These are phyloP conservation scores for Mormyrops attenuatus DNA, from an alignment of 2,797 vertebrate species.

Conservation along the genomic window DNA sequence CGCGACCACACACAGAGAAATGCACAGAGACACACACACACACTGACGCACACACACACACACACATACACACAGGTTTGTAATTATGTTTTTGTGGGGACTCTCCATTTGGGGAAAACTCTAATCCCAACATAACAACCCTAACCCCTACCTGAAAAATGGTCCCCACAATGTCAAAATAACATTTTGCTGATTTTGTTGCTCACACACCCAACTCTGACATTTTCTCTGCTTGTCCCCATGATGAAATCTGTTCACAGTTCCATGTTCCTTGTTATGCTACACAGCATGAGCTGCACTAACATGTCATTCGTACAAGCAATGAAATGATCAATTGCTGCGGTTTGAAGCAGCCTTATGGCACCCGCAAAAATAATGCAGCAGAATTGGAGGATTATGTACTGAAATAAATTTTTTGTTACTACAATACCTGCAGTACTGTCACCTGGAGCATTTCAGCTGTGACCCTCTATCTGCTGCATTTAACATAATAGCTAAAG, in stretches of 20 bases:
- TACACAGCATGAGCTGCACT: not conserved
- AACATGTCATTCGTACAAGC: not conserved
- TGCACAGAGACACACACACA: not conserved
- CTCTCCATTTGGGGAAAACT: not conserved
- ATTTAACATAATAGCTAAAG: not conserved
- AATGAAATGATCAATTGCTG: not conserved
- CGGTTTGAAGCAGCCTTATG: not conserved
- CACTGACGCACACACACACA: not conserved
- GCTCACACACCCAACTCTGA: not conserved
- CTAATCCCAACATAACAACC: not conserved
- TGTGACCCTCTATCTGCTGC: not conserved
- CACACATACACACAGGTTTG: not conserved
- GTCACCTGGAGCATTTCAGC: not conserved
- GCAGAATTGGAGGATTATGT: not conserved
- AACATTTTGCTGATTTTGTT: not conserved
- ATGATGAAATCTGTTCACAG: not conserved
- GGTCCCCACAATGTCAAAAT: not conserved
- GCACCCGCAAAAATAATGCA: not conserved
- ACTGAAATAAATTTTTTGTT: not conserved
- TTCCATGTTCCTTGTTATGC: not conserved
- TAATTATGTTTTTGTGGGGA: not conserved
- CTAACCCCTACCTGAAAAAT: not conserved
- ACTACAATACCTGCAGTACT: not conserved
- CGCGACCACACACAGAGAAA: not conserved
- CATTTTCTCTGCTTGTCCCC: not conserved